phyloP scores from a whole-genome alignment of 2,888 invertebrate species.

The Siphlonurus alternatus region DNA sequence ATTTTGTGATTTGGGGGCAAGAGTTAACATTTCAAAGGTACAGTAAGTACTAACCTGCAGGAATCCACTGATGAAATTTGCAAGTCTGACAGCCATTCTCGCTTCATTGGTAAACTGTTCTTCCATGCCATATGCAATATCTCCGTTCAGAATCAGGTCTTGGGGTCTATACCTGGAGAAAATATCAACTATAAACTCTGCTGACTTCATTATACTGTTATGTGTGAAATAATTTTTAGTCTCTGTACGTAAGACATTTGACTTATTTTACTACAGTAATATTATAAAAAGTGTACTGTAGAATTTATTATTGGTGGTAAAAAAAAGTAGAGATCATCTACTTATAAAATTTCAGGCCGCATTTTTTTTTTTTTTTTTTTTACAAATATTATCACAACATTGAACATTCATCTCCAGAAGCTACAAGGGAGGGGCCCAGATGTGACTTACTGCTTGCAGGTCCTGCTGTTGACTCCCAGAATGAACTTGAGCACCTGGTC shows the following conservation, averaged over 20 bases:
- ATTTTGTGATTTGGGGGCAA: too few relatives aligned
- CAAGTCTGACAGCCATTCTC: constrained; percentile 85
- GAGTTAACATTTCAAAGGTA: too few relatives aligned
- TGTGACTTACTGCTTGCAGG: constrained; percentile 37
- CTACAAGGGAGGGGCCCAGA: too few relatives aligned
- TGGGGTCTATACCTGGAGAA: constrained; percentile 56
- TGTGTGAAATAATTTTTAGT: too few relatives aligned
- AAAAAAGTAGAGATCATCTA: too few relatives aligned
- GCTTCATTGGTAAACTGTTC: constrained; percentile 89
- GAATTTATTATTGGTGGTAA: too few relatives aligned
- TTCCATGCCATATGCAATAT: constrained; percentile 70
- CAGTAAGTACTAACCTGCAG: too few relatives aligned
- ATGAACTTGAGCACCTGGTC: constrained; percentile 65
- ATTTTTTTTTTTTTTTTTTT: too few relatives aligned
- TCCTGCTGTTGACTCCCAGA: constrained; percentile 42
- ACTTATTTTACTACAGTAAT: neutral
- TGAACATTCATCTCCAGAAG: too few relatives aligned
- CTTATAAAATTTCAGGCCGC: too few relatives aligned
- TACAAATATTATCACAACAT: too few relatives aligned
- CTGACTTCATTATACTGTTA: neutral
- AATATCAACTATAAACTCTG: neutral
- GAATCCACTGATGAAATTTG: constrained; percentile 92
- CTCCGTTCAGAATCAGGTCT: constrained; percentile 65
- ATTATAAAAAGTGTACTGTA: constrained; percentile 1
- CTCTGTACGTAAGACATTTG: too few relatives aligned